Base-by-base conservation (phyloP, 2,888 invertebrate species). In the Willowsia nigromaculata region DNA sequence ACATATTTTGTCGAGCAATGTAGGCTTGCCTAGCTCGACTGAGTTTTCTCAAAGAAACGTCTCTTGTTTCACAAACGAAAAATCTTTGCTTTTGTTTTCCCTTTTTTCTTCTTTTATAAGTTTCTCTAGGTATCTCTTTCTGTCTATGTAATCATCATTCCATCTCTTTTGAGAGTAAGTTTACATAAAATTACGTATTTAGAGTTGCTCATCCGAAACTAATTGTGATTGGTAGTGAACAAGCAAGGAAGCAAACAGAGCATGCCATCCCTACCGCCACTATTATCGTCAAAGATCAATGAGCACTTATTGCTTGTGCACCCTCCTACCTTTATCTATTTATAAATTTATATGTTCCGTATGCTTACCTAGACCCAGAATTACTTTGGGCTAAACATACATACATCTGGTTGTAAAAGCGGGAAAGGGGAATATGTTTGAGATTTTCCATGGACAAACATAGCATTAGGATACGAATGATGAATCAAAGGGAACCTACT, bases 131-230 rank as follows among this genome's bases (percentile, higher is more conserved):
- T 59, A 25, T 27, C 1, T 9, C 9, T 11, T 59, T 30, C 27
- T 13, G 30, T 30, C 15, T 62, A 30, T 18, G 59, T 30, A 56
- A 56, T 56, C 56, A 56, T 25, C 18, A 56, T 56, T 25, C 5
- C 59, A 62, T 62, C 30, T 62, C 37, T 18, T 68, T 68, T 37
- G 65, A 68, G 65, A 37, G 37, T 37, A 37, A 37, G 65, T 68
- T 68, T 68, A 68, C 65, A 68, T 68, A 68, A 68, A 68, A 68
- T 68, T 68, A 68, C 37, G 37, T 18, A 37, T 68, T 37, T 33
- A 59, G 59, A 59, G 37, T 37, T n/a, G 37, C 33, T 68, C 65
- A 37, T 68, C 65, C 7, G 65, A 37, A 68, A 68, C 65, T 33
- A 37, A 68, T 68, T 65, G 65, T n/a, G 33, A 65, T 56, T 59